A percentile compares a stretch with the other conserved stretches of the same genome.
Evolutionary conservation across 2,113 vertebrate species (phyloP).

Genomic region (Prionailurus viverrinus): DNA sequence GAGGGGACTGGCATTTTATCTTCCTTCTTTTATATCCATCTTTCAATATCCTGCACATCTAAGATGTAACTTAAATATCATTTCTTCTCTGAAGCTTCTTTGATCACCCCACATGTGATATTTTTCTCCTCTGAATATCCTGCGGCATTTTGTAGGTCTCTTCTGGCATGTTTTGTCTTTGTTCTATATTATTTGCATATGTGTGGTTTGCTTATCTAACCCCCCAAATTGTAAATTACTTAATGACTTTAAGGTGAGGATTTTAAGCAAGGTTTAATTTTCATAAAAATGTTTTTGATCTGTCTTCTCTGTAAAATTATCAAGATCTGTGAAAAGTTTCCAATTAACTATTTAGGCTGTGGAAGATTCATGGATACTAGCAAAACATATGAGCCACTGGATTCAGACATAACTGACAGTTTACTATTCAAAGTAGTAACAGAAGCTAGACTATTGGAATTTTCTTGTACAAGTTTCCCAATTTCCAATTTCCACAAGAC

Average conservation of each 20-base stretch:
- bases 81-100: neutral
- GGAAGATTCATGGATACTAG: neutral
- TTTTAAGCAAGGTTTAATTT: neutral
- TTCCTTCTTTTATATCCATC: neutral
- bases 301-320: slow-evolving; percentile 33
- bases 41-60: neutral
- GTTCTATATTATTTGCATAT: neutral
- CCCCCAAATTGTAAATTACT: neutral
- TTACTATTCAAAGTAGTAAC: neutral
- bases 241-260: neutral
- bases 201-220: neutral
- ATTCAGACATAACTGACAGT: neutral
- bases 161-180: neutral
- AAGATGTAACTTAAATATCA: neutral
- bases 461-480: neutral
- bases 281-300: neutral
- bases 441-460: neutral
- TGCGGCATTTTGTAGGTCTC: neutral
- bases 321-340: neutral
- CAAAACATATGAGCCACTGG: neutral
- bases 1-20: neutral
- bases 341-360: neutral
- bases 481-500: neutral
- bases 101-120: neutral
- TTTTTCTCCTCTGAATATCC: neutral